Conservation (phyloP, 2,797 vertebrate species). For the Enteromius paludinosus region DNA sequence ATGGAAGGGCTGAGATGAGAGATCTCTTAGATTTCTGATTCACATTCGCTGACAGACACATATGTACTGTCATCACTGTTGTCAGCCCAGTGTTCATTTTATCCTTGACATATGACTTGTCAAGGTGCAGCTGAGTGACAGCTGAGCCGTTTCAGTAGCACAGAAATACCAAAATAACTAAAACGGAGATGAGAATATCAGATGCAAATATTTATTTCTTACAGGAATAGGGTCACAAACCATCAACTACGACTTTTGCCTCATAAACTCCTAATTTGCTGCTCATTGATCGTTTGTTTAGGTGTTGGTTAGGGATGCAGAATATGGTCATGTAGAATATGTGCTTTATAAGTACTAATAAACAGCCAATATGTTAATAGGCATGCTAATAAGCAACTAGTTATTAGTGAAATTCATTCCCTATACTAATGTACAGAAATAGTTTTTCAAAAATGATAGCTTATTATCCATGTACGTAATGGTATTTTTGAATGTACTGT, state of each 20-base stretch:
- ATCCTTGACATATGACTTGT: conserved; percentile 27
- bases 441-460: not conserved
- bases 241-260: too few relatives aligned
- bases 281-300: too few relatives aligned
- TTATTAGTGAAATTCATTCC: too few relatives aligned
- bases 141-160: conserved; percentile 2
- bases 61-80: conserved; percentile 26
- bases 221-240: too few relatives aligned
- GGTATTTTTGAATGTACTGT: not conserved
- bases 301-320: too few relatives aligned
- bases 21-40: conserved; percentile 22
- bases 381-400: too few relatives aligned
- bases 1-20: conserved; percentile 9
- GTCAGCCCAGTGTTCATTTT: conserved; percentile 26
- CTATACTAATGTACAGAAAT: too few relatives aligned
- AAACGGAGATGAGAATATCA: not conserved
- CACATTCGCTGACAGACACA: conserved; percentile 31
- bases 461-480: not conserved
- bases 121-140: conserved; percentile 28
- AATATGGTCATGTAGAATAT: too few relatives aligned
- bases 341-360: too few relatives aligned
- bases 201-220: not conserved
- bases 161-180: not conserved
- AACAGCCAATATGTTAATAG: too few relatives aligned
- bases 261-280: too few relatives aligned